Percentiles rank a stretch among this genome's conserved stretches.
Evolutionary conservation across 1,140 invertebrate genomes (phyloP).

Genomic region (Penaeus chinensis): DNA sequence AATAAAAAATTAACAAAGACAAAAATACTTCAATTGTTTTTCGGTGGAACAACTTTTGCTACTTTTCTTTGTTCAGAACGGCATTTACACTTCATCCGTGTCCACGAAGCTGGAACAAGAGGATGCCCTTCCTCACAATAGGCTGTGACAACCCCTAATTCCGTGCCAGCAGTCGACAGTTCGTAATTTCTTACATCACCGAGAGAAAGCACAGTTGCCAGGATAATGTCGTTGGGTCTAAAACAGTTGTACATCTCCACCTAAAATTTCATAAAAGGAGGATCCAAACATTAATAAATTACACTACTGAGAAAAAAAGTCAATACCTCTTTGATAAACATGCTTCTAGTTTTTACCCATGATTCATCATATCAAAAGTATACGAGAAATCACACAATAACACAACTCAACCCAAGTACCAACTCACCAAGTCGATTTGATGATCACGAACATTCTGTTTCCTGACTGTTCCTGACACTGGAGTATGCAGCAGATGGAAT

Average conservation of each 20-base stretch:
- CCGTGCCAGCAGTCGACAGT: constrained; percentile 51
- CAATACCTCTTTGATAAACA: background rate
- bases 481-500: constrained; percentile 53
- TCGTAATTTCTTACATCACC: constrained; percentile 60
- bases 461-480: constrained; percentile 58
- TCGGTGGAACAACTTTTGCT: constrained; percentile 62
- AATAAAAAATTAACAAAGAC: too few relatives aligned
- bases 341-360: background rate
- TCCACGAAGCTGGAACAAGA: constrained; percentile 62
- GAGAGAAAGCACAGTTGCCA: constrained; percentile 59
- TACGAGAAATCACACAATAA: constrained; percentile 5
- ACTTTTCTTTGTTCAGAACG: constrained; percentile 61
- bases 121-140: constrained; percentile 61
- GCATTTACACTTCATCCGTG: constrained; percentile 60
- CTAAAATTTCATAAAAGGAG: constrained; percentile 18
- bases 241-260: constrained; percentile 64
- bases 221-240: constrained; percentile 59
- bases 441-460: constrained; percentile 62
- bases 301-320: background rate
- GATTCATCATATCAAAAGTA: background rate
- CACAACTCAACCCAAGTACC: background rate
- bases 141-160: constrained; percentile 61
- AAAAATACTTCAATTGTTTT: constrained; percentile 2
- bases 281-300: background rate
- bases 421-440: constrained; percentile 59